These are phyloP conservation scores for Parthenolecanium corni DNA, from an alignment of 2,888 invertebrate genomes.

Conservation along the genomic window DNA sequence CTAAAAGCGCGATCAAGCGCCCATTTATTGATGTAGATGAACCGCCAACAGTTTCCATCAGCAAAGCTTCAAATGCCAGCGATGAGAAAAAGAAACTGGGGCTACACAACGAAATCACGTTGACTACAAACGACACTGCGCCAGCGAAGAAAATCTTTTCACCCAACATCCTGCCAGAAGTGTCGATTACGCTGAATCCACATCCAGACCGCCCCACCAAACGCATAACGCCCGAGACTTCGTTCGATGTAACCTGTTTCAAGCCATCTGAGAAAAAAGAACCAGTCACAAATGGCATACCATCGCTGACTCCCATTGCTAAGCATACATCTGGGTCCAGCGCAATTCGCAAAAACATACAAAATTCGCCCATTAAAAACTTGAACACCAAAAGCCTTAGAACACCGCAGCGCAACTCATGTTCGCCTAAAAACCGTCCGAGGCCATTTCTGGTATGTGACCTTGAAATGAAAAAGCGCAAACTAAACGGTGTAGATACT, in stretches of 20 bases:
- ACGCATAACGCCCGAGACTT: conserved; percentile 15
- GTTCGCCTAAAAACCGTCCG: not conserved
- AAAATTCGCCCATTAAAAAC: conserved; percentile 19
- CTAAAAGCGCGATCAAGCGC: no score
- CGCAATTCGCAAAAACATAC: conserved; percentile 4
- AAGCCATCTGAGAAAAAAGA: not conserved
- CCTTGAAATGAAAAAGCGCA: not conserved
- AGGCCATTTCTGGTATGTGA: not conserved
- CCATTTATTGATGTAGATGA: not conserved
- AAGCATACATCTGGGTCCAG: not conserved
- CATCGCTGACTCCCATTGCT: conserved; percentile 10
- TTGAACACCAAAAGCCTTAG: not conserved
- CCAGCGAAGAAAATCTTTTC: conserved; percentile 15
- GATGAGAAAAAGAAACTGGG: conserved; percentile 8
- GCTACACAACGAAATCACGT: not conserved
- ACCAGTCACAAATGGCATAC: not conserved
- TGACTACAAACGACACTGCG: not conserved
- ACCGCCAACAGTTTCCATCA: not conserved
- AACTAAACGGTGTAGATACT: not conserved
- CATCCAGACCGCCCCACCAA: conserved; percentile 16
- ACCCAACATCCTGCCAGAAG: conserved; percentile 13
- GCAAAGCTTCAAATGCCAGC: not conserved
- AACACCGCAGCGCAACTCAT: not conserved
- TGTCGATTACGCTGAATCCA: conserved; percentile 20
- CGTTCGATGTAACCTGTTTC: conserved; percentile 16